Evolutionary conservation across 2,888 invertebrate genomes (phyloP), one percentile per base, ranked within the genome.

Genomic region (Drosophila rellima): DNA sequence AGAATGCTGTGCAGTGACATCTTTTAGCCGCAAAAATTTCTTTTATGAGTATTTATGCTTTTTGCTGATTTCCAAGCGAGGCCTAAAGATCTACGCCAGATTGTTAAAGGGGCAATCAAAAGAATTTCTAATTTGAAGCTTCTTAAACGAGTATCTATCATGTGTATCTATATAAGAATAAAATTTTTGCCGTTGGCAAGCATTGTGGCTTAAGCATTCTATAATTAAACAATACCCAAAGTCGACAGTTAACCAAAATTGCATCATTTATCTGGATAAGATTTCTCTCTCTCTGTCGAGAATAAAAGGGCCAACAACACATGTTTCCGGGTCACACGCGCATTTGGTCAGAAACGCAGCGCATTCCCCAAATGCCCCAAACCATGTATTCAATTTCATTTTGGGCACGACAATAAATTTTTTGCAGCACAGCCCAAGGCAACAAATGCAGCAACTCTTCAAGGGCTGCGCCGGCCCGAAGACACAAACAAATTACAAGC

Each of bases 211-310:
- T 54, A 64, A 70, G 10, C 50, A 50, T 55, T 45, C 56, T 47
- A 40, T 71, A 81, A 82, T 68, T 72, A 79, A 62, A 69, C 66
- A 71, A 79, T 85, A 71, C 26, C 26, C 26, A 7, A 88, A 66
- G 62, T 48, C 66, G 54, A 64, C 63, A 47, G 29, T 54, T 40
- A 35, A 47, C 39, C 31, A 20, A 55, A 82, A 83, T 88, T 83
- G 88, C 86, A 86, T 86, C 86, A 80, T 88, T 83, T 85, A 70
- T 88, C 80, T 78, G 74, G 66, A 70, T 82, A 67, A 72, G 63
- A 73, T 83, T 83, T 79, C 88, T 69, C 64, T 74, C 18, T 20
- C 10, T 20, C 37, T 51, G 23, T 37, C 11, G 20, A 18, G 20
- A 13, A 45, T 23, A 63, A 63, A 50, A 59, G 48, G 57, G 68